A percentile compares a stretch with the other conserved stretches of the same genome.
Conservation (phyloP, 2,888 invertebrate genomes). For the Synergus umbraculus region DNA sequence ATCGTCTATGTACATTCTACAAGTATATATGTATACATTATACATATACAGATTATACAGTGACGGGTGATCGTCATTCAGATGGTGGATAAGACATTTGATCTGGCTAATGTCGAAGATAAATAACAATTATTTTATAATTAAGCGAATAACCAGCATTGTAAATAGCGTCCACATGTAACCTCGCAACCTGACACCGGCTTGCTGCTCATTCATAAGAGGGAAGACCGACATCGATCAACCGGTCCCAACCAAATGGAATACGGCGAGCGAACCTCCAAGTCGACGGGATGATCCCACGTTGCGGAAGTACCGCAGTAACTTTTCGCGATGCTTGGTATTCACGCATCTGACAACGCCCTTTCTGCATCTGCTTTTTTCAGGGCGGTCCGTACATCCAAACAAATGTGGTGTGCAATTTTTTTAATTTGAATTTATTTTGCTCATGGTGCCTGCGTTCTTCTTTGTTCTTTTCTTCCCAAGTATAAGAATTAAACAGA, state of each 20-base stretch:
- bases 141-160: conserved; percentile 63
- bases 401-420: background rate
- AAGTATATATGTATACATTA: no score
- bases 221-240: conserved; percentile 72
- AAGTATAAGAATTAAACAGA: no score
- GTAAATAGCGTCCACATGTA: conserved; percentile 62
- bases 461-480: background rate
- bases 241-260: conserved; percentile 53
- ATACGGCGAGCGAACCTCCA: conserved; percentile 43
- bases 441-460: background rate
- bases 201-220: conserved; percentile 71
- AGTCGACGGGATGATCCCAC: conserved; percentile 11
- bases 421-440: background rate
- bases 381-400: conserved; percentile 1
- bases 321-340: conserved; percentile 4
- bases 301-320: conserved; percentile 8
- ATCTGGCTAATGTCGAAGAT: conserved; percentile 65
- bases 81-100: conserved; percentile 58
- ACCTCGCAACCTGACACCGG: conserved; percentile 67
- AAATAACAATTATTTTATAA: conserved; percentile 75
- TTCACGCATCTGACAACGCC: conserved; percentile 9
- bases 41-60: background rate
- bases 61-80: conserved; percentile 23
- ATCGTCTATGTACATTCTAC: background rate
- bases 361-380: conserved; percentile 8